Conservation (phyloP, 2,888 invertebrate genomes). For the Neocrepidodera transversa region DNA sequence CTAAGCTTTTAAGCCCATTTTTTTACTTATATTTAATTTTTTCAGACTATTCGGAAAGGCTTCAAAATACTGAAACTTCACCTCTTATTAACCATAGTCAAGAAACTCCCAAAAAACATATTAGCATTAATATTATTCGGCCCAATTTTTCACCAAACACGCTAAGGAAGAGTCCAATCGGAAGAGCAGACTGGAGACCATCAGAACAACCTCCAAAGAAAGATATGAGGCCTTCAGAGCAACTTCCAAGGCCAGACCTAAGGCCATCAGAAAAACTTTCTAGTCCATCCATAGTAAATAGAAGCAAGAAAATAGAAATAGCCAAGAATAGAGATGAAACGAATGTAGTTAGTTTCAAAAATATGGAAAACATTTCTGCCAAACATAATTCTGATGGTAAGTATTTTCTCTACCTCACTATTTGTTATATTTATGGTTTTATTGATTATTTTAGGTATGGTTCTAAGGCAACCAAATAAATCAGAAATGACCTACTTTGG, state of each 20-base stretch:
- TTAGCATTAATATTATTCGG: conserved; percentile 9
- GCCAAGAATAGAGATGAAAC: conserved; percentile 35
- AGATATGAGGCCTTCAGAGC: conserved; percentile 46
- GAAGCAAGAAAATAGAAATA: conserved; percentile 29
- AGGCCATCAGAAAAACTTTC: conserved; percentile 50
- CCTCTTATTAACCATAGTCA: neutral
- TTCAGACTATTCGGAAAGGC: conserved; percentile 24
- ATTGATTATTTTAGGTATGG: conserved; percentile 37
- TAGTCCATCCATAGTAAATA: conserved; percentile 54
- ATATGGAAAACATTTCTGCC: conserved; percentile 37
- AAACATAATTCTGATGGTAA: conserved; percentile 12
- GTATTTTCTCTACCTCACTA: neutral
- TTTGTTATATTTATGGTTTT: neutral
- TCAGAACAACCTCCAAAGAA: conserved; percentile 51
- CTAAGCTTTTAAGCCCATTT: too few relatives aligned
- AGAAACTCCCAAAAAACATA: conserved; percentile 12
- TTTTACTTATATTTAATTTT: too few relatives aligned
- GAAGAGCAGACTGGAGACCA: conserved; percentile 45
- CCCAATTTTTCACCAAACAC: conserved; percentile 5
- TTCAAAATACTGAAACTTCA: neutral
- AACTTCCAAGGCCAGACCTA: conserved; percentile 48
- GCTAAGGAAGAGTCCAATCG: conserved; percentile 33
- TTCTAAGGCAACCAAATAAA: conserved; percentile 57
- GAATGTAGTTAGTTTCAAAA: conserved; percentile 35
- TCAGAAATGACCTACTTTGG: conserved; percentile 60